These are phyloP conservation scores for Odontomachus brunneus DNA, from an alignment of 1,140 invertebrate genomes.

Conservation along the genomic window DNA sequence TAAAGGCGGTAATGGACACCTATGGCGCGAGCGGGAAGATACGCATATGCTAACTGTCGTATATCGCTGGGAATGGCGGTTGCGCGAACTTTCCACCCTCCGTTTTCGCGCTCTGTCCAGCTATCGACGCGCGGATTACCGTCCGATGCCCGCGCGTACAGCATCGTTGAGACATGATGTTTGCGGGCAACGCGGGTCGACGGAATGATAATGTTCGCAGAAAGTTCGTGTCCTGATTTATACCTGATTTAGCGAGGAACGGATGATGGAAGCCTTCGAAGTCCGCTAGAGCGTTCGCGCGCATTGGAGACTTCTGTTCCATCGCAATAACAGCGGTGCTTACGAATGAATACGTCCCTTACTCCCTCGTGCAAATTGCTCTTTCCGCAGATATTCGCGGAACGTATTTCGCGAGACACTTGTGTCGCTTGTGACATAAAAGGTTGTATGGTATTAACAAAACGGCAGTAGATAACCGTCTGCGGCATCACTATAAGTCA, in stretches of 20 bases:
- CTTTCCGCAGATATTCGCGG: not conserved
- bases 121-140: not conserved
- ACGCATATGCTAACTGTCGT: conserved; percentile 27
- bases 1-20: conserved; percentile 33
- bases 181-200: not conserved
- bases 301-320: not conserved
- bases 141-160: too few relatives aligned
- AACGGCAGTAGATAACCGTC: too few relatives aligned
- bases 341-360: conserved; percentile 5
- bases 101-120: not conserved
- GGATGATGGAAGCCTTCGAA: not conserved
- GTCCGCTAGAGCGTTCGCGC: not conserved
- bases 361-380: conserved; percentile 10
- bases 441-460: too few relatives aligned
- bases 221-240: not conserved
- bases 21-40: conserved; percentile 41
- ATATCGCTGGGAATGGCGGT: conserved; percentile 17
- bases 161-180: conserved; percentile 5
- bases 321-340: not conserved
- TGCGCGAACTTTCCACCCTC: not conserved
- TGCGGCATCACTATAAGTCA: too few relatives aligned
- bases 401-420: conserved; percentile 21
- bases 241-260: not conserved
- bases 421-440: not conserved
- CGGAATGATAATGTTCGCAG: not conserved